Base-by-base conservation (phyloP, 2,888 invertebrate genomes). In the Drosophila pseudotalamancana region DNA sequence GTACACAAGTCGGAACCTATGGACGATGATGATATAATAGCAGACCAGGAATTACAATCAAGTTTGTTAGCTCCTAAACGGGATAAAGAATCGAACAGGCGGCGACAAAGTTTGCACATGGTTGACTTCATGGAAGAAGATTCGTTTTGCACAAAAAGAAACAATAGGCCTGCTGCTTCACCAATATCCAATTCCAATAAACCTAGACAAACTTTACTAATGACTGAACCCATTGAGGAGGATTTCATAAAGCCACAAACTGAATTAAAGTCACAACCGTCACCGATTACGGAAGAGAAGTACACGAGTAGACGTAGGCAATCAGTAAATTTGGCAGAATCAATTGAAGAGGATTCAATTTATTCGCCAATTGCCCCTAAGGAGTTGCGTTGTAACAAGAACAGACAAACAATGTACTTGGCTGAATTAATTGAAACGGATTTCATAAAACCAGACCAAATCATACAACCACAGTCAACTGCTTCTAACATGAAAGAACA, bases 341-440 rank as follows among this genome's bases (percentile, higher is more conserved):
- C 53, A 4, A 59, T 53, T 29, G 18, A 45, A 37, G 40, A 34
- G 6, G 45, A 46, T n/a, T 49, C 37, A 4, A 19, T 49, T 21
- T 14, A 5, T 11, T 3, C 3, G 16, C 16, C 34, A 6, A 6
- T 12, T 27, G 3, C 2, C 4, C 40, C 25, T 21, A 34, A 4
- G 8, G 23, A 29, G 6, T 0, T 4, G 18, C 29, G 14, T 3
- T 19, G n/a, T 6, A 43, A 29, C 3, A 29, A 25, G 19, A 35
- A 59, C n/a, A 18, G 59, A n/a, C 35, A 23, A 9, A 59, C 59
- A 9, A 29, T 59, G 23, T 35, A 59, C 18, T 19, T 59, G 29
- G 23, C 21, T n/a, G 59, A 37, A 9, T 6, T 23, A 4, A 59
- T 59, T 29, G 18, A 31, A 6, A 43, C 23, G 23, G 45, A 57